Evolutionary conservation across 2,888 invertebrate genomes (phyloP), one percentile per base, ranked within the genome.

Genomic region (Crematogaster levior): DNA sequence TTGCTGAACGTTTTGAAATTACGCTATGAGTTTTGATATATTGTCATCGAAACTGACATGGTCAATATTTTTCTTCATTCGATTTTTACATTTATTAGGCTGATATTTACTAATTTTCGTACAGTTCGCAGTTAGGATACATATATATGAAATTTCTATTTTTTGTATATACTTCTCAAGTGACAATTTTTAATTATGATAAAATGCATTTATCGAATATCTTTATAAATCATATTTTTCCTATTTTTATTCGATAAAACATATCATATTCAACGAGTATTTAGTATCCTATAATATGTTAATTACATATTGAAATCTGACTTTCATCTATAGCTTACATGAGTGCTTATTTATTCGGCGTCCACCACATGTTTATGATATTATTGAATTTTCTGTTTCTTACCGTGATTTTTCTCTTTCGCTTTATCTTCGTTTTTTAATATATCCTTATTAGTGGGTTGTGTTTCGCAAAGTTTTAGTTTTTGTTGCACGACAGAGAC

Each of bases 361-460:
- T 34, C 51, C 15, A 21, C 7, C 10, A 10, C 24, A 21, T 6
- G n/a, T n/a, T n/a, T n/a, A 15, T 27, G 53, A 53, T 40, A 43
- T 74, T 56, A 51, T 72, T 37, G 37, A 51, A 48, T 27, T 75
- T 75, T 40, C 51, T 27, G n/a, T n/a, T 37, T n/a, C n/a, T n/a
- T n/a, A 15, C 7, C n/a, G n/a, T 40, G 10, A 12, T 40, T 56
- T 30, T 1, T 30, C 27, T 58, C n/a, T n/a, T 43, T 73, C n/a
- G 7, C 15, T 18, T 60, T 34, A 60, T 30, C 27, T 46, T 46
- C 6, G 34, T 60, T 43, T 5, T 15, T 21, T 24, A 15, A 34
- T 34, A 46, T 21, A 46, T 60, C 46, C 21, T 60, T 46, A 34
- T 43, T 18, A 12, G 7, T 18, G 12, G 30, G 18, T 34, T 21